A percentile compares a stretch with the other conserved stretches of the same genome.
phyloP scores from a whole-genome alignment of 2,888 invertebrate genomes.

The Pyrrhosoma nymphula region DNA sequence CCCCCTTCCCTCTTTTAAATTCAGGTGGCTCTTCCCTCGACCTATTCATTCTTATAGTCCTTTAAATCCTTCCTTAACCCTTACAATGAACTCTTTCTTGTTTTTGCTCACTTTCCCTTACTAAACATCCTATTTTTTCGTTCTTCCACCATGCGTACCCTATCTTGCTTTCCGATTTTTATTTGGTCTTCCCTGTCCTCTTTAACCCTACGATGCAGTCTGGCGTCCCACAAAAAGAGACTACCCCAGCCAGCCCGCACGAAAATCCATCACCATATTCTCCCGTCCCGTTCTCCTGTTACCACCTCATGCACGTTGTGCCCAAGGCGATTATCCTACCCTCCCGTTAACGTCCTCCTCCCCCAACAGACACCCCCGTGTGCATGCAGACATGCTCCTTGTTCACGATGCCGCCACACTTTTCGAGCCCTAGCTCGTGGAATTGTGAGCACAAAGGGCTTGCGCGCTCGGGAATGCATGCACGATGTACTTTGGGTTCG shows the following conservation, averaged over 20 bases:
- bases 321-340: neutral
- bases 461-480: neutral
- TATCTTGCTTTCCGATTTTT: no score
- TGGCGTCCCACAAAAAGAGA: neutral
- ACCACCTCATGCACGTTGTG: neutral
- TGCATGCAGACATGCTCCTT: neutral
- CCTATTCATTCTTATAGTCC: neutral
- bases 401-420: conserved; percentile 10
- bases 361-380: neutral
- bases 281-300: neutral
- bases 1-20: neutral
- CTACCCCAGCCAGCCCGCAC: neutral
- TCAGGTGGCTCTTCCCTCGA: neutral
- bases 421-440: neutral
- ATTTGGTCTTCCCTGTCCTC: no score
- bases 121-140: neutral
- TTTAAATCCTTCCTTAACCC: neutral
- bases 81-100: neutral
- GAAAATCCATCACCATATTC: neutral
- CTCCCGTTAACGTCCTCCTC: neutral
- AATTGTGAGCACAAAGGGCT: conserved; percentile 6
- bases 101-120: neutral
- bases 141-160: neutral
- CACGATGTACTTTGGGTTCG: neutral
- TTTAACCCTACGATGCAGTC: neutral